Base-by-base conservation (phyloP, 2,797 vertebrate genomes). In the Coilia nasus region DNA sequence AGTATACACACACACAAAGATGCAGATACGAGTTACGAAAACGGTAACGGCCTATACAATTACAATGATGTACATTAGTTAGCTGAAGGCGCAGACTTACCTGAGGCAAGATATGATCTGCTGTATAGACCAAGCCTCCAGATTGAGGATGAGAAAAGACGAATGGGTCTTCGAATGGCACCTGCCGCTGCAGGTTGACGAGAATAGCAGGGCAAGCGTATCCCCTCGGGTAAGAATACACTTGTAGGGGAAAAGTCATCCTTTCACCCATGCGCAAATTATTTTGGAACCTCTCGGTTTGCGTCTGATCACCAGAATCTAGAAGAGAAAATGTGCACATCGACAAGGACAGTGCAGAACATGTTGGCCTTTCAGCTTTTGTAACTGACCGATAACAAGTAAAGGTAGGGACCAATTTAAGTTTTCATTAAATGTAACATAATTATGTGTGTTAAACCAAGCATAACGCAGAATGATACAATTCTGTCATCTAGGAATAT, bases 191-290 rank as follows among this genome's bases (percentile, higher is more conserved):
- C 44, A 89, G 56, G 85, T 67, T 84, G 50, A 90, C 23, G 54
- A 91, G 54, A 47, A 91, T 46, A 0, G 86, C 67, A 1, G 86
- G 90, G 19, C 81, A 87, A 17, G 84, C 35, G 83, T 81, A 89
- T 31, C 81, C 56, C 47, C 82, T 78, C 0, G 71, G 67, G 64
- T 85, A 86, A 57, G 85, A 47, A n/a, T 87, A 86, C 19, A 91
- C 31, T 44, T 84, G 85, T 17, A 88, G 2, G 6, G 89, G 90
- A 25, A 88, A 25, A 23, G 85, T 78, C 82, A 88, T 64, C 2
- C 87, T 31, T 6, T 91, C 88, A 1, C 83, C 57, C 4, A 81
- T 54, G 87, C 82, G 85, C 3, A 87, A 23, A 2, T 84, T 81
- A 44, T 82, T 87, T 28, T 83, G 87, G 9, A 83, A 41, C 10